Evolutionary conservation across 2,797 vertebrate genomes (phyloP).

Genomic region (Schizopygopsis pylzovi): DNA sequence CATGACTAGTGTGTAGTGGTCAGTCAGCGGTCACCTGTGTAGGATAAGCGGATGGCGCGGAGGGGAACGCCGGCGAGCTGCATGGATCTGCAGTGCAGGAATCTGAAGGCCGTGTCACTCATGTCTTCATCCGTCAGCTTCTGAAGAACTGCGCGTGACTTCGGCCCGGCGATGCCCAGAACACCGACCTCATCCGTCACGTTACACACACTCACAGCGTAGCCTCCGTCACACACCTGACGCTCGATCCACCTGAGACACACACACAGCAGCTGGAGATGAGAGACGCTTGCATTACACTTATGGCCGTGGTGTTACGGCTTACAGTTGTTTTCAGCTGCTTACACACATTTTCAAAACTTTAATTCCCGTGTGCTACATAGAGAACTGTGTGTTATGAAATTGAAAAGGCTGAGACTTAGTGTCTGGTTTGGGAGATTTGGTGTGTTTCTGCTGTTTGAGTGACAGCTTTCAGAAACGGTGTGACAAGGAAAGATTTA

Average conservation of each 20-base stretch:
- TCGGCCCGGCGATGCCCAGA: slow-evolving; percentile 89
- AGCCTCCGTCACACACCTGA: slow-evolving; percentile 78
- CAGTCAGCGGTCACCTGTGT: slow-evolving; percentile 82
- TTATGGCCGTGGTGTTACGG: no score
- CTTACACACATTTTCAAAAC: no score
- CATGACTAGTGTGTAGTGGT: no score
- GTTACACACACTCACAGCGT: slow-evolving; percentile 86
- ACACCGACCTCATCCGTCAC: slow-evolving; percentile 90
- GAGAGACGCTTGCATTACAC: no score
- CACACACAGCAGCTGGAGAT: neutral
- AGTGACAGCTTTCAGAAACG: no score
- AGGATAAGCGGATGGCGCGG: slow-evolving; percentile 93
- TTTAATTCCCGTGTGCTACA: no score
- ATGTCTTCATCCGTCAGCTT: slow-evolving; percentile 89
- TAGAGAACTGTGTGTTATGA: no score
- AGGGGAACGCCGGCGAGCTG: slow-evolving; percentile 80
- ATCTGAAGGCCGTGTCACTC: slow-evolving; percentile 85
- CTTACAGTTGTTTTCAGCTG: no score
- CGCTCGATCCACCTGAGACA: slow-evolving; percentile 90
- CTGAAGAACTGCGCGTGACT: slow-evolving; percentile 89
- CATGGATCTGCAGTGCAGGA: slow-evolving; percentile 88
- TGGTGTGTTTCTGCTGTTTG: no score
- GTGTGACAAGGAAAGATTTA: no score
- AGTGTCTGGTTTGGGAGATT: no score
- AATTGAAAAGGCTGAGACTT: no score